phyloP scores from a whole-genome alignment of 2,797 vertebrate genomes.

The Moxostoma hubbsi region DNA sequence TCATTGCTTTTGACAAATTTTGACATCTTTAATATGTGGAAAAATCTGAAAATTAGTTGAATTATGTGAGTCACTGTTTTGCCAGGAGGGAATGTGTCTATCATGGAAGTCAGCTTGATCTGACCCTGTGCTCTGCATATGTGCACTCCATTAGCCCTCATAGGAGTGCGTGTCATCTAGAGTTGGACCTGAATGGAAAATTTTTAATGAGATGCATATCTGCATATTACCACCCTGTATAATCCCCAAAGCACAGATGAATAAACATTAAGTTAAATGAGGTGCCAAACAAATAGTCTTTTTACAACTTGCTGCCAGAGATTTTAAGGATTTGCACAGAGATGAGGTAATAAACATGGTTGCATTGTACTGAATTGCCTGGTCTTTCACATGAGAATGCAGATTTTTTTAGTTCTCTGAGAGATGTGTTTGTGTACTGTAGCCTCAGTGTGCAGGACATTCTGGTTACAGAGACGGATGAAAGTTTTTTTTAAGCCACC shows the following conservation, averaged over 20 bases:
- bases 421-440: too few species aligned
- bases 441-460: too few species aligned
- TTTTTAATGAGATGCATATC: slow-evolving; percentile 20
- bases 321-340: background rate
- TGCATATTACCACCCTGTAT: slow-evolving; percentile 13
- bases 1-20: too few species aligned
- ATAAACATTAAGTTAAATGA: slow-evolving; percentile 7
- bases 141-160: slow-evolving; percentile 28
- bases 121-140: slow-evolving; percentile 13
- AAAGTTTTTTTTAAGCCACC: too few species aligned
- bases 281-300: background rate
- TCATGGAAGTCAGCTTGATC: slow-evolving; percentile 15
- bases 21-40: too few species aligned
- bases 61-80: background rate
- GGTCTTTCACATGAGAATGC: too few species aligned
- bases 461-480: too few species aligned
- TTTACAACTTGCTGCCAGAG: slow-evolving; percentile 2
- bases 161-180: background rate
- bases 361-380: too few species aligned
- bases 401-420: too few species aligned
- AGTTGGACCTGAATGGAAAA: background rate
- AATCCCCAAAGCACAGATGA: background rate
- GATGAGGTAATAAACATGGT: too few species aligned
- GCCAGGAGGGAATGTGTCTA: slow-evolving; percentile 8
- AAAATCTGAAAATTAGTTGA: background rate